These are phyloP conservation scores for Poecilia latipinna DNA, from an alignment of 2,113 vertebrate genomes.

Conservation along the genomic window DNA sequence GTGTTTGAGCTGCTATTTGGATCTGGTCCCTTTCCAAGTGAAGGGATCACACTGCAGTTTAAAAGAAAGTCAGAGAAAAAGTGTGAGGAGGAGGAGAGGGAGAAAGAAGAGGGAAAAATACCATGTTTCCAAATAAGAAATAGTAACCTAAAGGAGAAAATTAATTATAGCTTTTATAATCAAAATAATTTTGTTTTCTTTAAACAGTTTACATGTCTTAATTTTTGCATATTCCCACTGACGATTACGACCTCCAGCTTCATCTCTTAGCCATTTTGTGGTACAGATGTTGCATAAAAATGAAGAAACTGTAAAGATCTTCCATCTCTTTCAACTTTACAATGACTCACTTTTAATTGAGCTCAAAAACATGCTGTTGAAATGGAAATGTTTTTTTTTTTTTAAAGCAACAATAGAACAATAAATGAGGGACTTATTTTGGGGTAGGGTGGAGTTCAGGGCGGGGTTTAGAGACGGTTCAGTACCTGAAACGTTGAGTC, in stretches of 20 bases:
- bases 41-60: slow-evolving; percentile 78
- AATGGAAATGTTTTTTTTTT: slow-evolving; percentile 21
- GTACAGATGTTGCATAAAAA: background rate
- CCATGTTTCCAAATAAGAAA: slow-evolving; percentile 62
- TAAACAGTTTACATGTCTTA: slow-evolving; percentile 22
- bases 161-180: slow-evolving; percentile 23
- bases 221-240: slow-evolving; percentile 24
- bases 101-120: slow-evolving; percentile 38
- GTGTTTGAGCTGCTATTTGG: slow-evolving; percentile 81
- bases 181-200: slow-evolving; percentile 17
- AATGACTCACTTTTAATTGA: slow-evolving; percentile 27
- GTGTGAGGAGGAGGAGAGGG: slow-evolving; percentile 55
- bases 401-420: slow-evolving; percentile 21
- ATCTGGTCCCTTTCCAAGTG: slow-evolving; percentile 77
- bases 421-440: slow-evolving; percentile 17
- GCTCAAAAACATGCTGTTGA: slow-evolving; percentile 22
- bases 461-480: slow-evolving; percentile 37
- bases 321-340: slow-evolving; percentile 28
- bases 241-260: background rate
- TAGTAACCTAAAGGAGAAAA: slow-evolving; percentile 35
- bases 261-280: background rate
- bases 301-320: background rate
- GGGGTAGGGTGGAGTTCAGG: background rate
- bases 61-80: slow-evolving; percentile 77
- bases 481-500: slow-evolving; percentile 95